Base-by-base conservation (phyloP, 1,140 invertebrate genomes). In the Papilio xuthus region DNA sequence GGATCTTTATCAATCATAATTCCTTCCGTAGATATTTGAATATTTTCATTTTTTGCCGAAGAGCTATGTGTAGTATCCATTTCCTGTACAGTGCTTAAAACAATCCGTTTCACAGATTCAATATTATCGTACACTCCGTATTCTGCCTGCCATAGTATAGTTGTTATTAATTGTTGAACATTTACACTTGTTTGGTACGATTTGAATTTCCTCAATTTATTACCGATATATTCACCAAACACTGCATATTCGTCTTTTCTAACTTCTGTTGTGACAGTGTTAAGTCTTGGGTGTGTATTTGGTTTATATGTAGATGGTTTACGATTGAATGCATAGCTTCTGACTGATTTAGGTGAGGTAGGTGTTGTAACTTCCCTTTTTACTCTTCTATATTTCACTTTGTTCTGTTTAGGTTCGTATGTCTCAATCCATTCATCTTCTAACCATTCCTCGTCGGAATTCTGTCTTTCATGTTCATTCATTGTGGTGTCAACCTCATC, bases 101-200 rank as follows among this genome's bases (percentile, higher is more conserved):
- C 80, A 6, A 92, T 84, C 63, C 88, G 72, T 75, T 92, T 93
- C 0, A 93, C 88, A 0, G 92, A 85, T 9, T 93, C 90, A 37
- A 92, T 89, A 84, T 83, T 89, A 71, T 93, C 90, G 82, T 91
- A 94, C 41, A 90, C 77, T 6, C 92, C 92, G 87, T 92, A 94
- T 71, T 94, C 92, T 0, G 91, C 89, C 78, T 93, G 91, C 92
- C 92, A 94, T 37, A 94, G 73, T 79, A 94, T 90, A 9, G 92
- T 94, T 37, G 92, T 92, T 9, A 94, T 92, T 26, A 94, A 80
- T 75, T 94, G 92, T 71, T 94, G 92, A 7, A 94, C 81, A 77
- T 94, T 94, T 0, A 89, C 89, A 63, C 85, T 78, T 13, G 90
- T 90, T 20, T 89, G 85, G 23, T 84, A 75, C 26, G 84, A 82